Conservation (phyloP, 2,113 vertebrate genomes). For the Erythrocercus mccallii region DNA sequence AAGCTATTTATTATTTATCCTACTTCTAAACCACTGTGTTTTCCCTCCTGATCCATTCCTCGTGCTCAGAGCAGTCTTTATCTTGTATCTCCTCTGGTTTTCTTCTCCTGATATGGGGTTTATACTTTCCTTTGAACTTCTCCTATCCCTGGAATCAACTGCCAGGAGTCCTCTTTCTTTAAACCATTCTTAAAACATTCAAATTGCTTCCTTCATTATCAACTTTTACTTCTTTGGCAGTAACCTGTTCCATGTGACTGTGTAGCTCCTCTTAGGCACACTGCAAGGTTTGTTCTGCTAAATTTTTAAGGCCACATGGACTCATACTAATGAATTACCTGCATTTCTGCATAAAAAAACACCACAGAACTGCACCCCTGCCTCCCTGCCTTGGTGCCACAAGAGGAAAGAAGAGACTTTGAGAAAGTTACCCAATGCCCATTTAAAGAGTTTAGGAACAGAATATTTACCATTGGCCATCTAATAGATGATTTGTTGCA, state of each 20-base stretch:
- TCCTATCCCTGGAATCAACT: not conserved
- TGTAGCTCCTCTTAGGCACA: not conserved
- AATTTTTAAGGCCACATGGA: not conserved
- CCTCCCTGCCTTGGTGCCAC: not conserved
- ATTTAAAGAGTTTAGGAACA: not conserved
- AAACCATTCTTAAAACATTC: not conserved
- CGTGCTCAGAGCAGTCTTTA: not conserved
- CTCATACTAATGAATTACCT: not conserved
- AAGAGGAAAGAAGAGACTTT: not conserved
- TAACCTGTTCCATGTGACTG: not conserved
- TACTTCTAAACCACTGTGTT: not conserved
- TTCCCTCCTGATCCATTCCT: not conserved
- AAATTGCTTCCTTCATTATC: not conserved
- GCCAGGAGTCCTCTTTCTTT: not conserved
- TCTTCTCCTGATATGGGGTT: not conserved
- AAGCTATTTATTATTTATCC: constrained; percentile 34
- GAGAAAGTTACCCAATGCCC: not conserved
- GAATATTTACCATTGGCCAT: not conserved
- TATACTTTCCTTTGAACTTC: constrained; percentile 27
- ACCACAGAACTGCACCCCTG: not conserved
- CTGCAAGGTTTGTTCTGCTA: not conserved
- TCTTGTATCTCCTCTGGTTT: constrained; percentile 24
- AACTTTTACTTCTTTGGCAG: not conserved
- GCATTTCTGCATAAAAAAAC: not conserved
- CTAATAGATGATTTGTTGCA: not conserved